These are phyloP conservation scores for Ectemnius cavifrons DNA, from an alignment of 2,888 invertebrate genomes.

Conservation along the genomic window DNA sequence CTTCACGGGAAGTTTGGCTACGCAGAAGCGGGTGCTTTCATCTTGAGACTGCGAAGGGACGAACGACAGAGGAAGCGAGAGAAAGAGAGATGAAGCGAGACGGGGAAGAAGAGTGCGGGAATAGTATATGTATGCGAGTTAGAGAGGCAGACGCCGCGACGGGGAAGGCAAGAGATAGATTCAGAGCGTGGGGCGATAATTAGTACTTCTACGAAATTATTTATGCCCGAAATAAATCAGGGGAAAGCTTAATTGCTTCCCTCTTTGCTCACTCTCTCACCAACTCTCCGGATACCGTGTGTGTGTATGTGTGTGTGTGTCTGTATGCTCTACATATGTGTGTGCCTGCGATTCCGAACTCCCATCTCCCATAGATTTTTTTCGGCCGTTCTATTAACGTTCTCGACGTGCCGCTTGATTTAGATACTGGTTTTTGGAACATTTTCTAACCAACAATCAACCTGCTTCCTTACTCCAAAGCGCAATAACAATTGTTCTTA, in stretches of 20 bases:
- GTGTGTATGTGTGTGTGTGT: slow-evolving; percentile 46
- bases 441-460: too few relatives aligned
- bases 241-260: slow-evolving; percentile 74
- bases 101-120: slow-evolving; percentile 24
- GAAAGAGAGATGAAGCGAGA: slow-evolving; percentile 37
- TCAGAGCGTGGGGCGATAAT: slow-evolving; percentile 69
- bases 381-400: slow-evolving; percentile 11
- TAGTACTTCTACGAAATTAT: slow-evolving; percentile 76
- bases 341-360: slow-evolving; percentile 2
- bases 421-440: not conserved
- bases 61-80: slow-evolving; percentile 9
- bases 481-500: too few relatives aligned
- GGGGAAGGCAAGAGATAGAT: slow-evolving; percentile 58
- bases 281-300: slow-evolving; percentile 50
- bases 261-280: slow-evolving; percentile 50
- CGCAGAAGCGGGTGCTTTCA: slow-evolving; percentile 73
- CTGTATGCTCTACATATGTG: slow-evolving; percentile 15
- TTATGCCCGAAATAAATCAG: slow-evolving; percentile 76
- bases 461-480: not conserved
- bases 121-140: slow-evolving; percentile 22
- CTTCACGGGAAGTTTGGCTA: slow-evolving; percentile 76
- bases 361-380: slow-evolving; percentile 17
- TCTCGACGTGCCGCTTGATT: not conserved
- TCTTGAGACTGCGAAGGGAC: slow-evolving; percentile 60
- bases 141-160: slow-evolving; percentile 11